Base-by-base conservation (phyloP, 2,113 vertebrate species). In the Syngnathoides biaculeatus region DNA sequence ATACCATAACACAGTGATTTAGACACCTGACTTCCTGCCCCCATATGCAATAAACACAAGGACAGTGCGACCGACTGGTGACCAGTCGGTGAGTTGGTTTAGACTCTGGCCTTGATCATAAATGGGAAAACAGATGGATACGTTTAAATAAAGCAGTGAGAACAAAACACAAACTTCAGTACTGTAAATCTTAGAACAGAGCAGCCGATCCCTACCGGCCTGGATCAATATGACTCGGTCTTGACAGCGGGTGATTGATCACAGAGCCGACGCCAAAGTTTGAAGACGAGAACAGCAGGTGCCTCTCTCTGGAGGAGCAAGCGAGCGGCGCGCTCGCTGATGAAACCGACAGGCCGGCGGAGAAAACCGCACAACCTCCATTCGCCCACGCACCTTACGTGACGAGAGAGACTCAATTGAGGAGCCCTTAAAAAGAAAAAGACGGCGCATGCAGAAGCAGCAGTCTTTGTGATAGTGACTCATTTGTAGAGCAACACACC, bases 171-270 rank as follows among this genome's bases (percentile, higher is more conserved):
- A 52, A 52, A 59, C 65, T 68, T 7, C 2, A 74, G 58, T 26
- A 64, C 69, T 38, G 73, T 69, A 35, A 52, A n/a, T 11, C 52
- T 55, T 26, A 12, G 67, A 72, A 75, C 75, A 48, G 61, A 76
- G 50, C 64, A 52, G 66, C 65, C 68, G 45, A 78, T 71, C 63
- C 62, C 40, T 64, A 64, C 79, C 39, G 43, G 61, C 55, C 65
- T 55, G 72, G 78, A 88, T 89, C 86, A 84, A 87, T 90, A 84
- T 70, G 68, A 69, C 81, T 87, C n/a, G 20, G 77, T 77, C 74
- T 69, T 87, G 86, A 86, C 83, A 81, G 78, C 67, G 79, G 82
- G 80, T 67, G 86, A 89, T 86, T 90, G 89, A 90, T 90, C 86
- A 84, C 73, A 57, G 72, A 27, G 77, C 52, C 66, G 76, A 84